A percentile compares a stretch with the other conserved stretches of the same genome.
Conservation (phyloP, 2,888 invertebrate genomes). For the Cheilosia pagana region DNA sequence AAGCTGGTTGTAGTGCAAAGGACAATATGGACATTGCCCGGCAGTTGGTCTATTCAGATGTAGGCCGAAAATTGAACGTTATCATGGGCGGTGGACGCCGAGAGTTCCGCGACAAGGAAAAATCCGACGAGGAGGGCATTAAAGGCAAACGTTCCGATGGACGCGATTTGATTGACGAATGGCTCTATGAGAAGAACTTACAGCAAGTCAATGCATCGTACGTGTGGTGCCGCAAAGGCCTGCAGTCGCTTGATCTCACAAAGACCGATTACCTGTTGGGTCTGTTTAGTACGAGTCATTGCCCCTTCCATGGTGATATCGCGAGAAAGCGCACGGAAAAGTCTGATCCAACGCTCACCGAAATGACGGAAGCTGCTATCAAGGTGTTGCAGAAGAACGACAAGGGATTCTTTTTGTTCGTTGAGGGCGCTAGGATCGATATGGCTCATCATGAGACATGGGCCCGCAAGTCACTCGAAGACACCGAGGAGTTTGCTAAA, state of each 20-base stretch:
- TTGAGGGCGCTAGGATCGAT: conserved; percentile 86
- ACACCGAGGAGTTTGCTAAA: conserved; percentile 90
- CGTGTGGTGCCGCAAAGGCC: conserved; percentile 80
- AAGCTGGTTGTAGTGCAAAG: conserved; percentile 82
- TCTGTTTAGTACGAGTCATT: conserved; percentile 85
- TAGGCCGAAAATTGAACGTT: conserved; percentile 90
- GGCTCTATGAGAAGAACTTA: conserved; percentile 84
- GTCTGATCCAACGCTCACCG: conserved; percentile 87
- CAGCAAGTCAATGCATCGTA: conserved; percentile 81
- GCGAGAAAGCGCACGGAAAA: conserved; percentile 82
- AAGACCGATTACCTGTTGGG: conserved; percentile 86
- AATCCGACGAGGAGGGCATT: conserved; percentile 85
- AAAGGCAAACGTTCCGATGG: conserved; percentile 86
- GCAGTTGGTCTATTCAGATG: conserved; percentile 87
- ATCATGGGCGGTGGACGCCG: conserved; percentile 82
- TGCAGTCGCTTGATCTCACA: conserved; percentile 81
- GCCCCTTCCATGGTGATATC: conserved; percentile 86
- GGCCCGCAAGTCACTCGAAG: conserved; percentile 90
- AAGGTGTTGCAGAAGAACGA: conserved; percentile 86
- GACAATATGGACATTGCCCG: conserved; percentile 89
- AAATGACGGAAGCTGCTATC: conserved; percentile 88
- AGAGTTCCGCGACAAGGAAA: conserved; percentile 79
- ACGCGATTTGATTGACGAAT: conserved; percentile 87
- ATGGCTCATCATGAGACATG: conserved; percentile 87
- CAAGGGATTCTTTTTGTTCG: conserved; percentile 90